These are phyloP conservation scores for Colossoma macropomum DNA, from an alignment of 2,113 vertebrate species.

Conservation along the genomic window DNA sequence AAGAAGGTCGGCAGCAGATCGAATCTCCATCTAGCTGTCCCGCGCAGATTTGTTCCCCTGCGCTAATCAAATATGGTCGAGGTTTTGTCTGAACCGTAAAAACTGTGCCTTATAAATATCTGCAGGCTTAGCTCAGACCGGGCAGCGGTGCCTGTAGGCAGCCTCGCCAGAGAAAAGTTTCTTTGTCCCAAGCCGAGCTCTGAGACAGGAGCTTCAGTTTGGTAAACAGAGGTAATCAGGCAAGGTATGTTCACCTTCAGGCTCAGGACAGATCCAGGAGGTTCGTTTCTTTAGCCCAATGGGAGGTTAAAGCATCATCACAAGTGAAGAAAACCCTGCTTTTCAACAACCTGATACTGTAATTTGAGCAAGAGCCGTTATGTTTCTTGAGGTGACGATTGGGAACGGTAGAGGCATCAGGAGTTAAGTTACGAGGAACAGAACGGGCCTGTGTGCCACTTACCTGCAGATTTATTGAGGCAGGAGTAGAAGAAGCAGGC, in stretches of 20 bases:
- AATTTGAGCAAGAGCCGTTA: background rate
- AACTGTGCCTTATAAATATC: constrained; percentile 31
- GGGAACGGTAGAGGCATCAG: too few relatives aligned
- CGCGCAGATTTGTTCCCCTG: background rate
- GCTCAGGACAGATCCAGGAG: background rate
- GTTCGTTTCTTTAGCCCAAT: background rate
- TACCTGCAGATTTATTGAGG: background rate
- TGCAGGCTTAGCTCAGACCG: constrained; percentile 11
- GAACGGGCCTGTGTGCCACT: background rate
- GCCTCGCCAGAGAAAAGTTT: constrained; percentile 1
- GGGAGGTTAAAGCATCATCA: too few relatives aligned
- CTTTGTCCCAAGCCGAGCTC: constrained; percentile 36
- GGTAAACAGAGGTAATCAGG: constrained; percentile 39
- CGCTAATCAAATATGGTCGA: constrained; percentile 11
- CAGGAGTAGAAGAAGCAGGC: background rate
- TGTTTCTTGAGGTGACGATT: too few relatives aligned
- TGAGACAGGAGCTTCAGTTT: background rate
- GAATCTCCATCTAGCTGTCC: background rate
- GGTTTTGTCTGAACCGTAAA: constrained; percentile 6
- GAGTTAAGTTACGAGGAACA: background rate
- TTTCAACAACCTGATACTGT: background rate
- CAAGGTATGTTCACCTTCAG: constrained; percentile 4
- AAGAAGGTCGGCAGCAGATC: background rate
- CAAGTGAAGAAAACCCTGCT: background rate
- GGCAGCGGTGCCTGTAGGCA: background rate